Evolutionary conservation across 2,113 vertebrate species (phyloP).

Genomic region (Erythrocercus mccallii): DNA sequence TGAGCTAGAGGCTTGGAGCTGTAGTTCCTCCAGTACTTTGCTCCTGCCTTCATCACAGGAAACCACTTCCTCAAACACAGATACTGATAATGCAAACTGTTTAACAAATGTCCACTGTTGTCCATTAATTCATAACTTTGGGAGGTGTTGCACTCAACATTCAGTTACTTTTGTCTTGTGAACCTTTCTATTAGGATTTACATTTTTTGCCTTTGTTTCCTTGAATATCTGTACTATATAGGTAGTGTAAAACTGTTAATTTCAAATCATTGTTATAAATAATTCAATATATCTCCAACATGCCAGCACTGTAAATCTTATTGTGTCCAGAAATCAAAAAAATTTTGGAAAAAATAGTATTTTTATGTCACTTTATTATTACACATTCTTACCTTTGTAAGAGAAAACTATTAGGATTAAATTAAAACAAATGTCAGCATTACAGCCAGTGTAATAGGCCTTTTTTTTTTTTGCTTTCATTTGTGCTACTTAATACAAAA

Average conservation of each 20-base stretch:
- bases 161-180: not conserved
- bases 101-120: not conserved
- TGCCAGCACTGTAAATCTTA: not conserved
- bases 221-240: not conserved
- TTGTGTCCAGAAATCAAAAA: not conserved
- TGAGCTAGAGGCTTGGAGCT: not conserved
- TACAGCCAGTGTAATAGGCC: not conserved
- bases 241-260: not conserved
- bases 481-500: not conserved
- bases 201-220: not conserved
- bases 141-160: not conserved
- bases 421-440: not conserved
- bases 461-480: not conserved
- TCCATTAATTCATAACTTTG: not conserved
- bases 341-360: not conserved
- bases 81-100: not conserved
- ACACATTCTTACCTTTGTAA: not conserved
- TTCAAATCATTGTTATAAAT: not conserved
- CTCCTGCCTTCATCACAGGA: not conserved
- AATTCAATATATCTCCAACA: not conserved
- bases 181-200: not conserved
- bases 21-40: not conserved
- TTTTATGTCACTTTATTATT: not conserved
- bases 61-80: not conserved
- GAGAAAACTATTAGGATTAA: not conserved